Evolutionary conservation across 1,140 invertebrate genomes (phyloP).

Genomic region (Mycetomoellerius zeteki): DNA sequence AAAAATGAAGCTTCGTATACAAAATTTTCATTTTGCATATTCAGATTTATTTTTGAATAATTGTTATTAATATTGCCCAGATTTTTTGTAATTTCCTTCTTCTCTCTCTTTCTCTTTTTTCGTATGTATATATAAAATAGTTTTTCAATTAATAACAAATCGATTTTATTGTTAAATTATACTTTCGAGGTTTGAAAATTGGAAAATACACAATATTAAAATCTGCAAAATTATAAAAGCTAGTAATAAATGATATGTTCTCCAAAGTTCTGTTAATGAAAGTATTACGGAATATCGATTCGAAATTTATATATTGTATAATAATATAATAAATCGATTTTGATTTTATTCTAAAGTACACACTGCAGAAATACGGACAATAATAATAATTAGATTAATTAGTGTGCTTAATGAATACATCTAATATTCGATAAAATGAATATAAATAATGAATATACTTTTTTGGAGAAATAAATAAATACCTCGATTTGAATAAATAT

Average conservation of each 20-base stretch:
- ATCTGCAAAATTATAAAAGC: not conserved
- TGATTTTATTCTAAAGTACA: not conserved
- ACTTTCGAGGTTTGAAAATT: too few species aligned
- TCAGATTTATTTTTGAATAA: not conserved
- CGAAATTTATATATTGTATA: not conserved
- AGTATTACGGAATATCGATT: not conserved
- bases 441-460: too few species aligned
- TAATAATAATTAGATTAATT: not conserved
- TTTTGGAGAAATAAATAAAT: too few species aligned
- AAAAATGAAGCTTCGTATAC: not conserved
- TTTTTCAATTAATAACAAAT: not conserved
- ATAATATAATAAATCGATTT: not conserved
- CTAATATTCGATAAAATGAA: too few species aligned
- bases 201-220: not conserved
- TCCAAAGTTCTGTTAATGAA: not conserved
- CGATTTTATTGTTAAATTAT: not conserved
- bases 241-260: not conserved
- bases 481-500: too few species aligned
- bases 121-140: not conserved
- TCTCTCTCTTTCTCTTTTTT: too few species aligned
- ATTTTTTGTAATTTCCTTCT: too few species aligned
- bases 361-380: not conserved
- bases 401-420: too few species aligned
- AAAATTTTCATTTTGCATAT: not conserved
- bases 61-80: too few species aligned